A percentile compares a stretch with the other conserved stretches of the same genome.
Evolutionary conservation across 1,140 invertebrate genomes (phyloP).

Genomic region (Bacillus rossius): DNA sequence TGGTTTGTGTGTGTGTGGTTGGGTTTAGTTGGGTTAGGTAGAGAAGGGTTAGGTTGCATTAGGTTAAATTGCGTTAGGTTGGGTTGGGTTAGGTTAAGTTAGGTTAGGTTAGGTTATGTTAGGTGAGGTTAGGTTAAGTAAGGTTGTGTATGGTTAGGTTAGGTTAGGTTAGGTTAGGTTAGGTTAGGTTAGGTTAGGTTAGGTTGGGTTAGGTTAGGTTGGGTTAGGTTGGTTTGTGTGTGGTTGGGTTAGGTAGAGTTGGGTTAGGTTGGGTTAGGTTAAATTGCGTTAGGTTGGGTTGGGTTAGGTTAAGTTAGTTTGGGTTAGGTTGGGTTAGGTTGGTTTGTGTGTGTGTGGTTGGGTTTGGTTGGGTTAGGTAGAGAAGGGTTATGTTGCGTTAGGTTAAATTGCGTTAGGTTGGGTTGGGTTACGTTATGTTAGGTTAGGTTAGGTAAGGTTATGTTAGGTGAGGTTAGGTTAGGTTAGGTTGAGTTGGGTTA

Average conservation of each 20-base stretch:
- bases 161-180: too few relatives aligned
- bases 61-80: too few relatives aligned
- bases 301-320: not conserved
- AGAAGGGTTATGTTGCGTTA: not conserved
- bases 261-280: not conserved
- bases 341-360: not conserved
- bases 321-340: not conserved
- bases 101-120: too few relatives aligned
- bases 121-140: too few relatives aligned
- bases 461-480: too few relatives aligned
- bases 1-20: too few relatives aligned
- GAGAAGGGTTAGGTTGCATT: too few relatives aligned
- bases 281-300: not conserved
- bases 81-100: too few relatives aligned
- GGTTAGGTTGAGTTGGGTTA: too few relatives aligned
- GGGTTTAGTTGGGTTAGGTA: too few relatives aligned
- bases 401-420: not conserved
- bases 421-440: not conserved
- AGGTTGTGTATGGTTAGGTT: too few relatives aligned
- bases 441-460: too few relatives aligned
- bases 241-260: not conserved
- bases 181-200: not conserved
- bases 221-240: not conserved
- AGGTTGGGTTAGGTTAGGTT: conserved; percentile 3
- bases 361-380: conserved; percentile 2